These are phyloP conservation scores for Actinia tenebrosa DNA, from an alignment of 64 coral and sea anemone genomes.

Conservation along the genomic window DNA sequence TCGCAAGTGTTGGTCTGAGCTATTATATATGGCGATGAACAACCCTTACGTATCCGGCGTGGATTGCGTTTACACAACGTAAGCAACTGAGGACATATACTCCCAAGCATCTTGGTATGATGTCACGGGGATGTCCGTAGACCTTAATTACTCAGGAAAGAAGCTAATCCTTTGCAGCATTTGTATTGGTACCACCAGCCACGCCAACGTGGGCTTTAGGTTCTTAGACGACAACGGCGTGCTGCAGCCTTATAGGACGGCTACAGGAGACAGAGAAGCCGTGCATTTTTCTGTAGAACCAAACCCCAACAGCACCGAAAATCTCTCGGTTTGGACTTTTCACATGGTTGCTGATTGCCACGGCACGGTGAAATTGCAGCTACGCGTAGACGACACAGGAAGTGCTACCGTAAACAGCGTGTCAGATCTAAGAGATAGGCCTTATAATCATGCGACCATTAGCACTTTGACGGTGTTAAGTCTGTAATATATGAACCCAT, in stretches of 20 bases:
- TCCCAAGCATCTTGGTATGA: not conserved
- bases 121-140: not conserved
- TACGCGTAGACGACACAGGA: not conserved
- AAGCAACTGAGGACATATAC: not conserved
- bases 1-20: no score
- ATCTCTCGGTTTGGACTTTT: no score
- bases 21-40: not conserved
- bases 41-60: not conserved
- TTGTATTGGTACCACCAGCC: no score
- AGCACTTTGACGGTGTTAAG: not conserved
- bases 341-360: no score
- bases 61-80: not conserved
- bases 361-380: not conserved
- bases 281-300: not conserved
- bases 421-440: not conserved
- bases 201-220: no score
- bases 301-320: not conserved
- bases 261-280: not conserved
- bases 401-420: not conserved
- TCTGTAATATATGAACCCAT: not conserved
- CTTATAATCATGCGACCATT: not conserved
- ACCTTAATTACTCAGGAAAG: not conserved
- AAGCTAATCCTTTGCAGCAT: not conserved
- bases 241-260: not conserved
- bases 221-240: not conserved